Base-by-base conservation (phyloP, 2,888 invertebrate genomes). In the Drosophila mimetica region DNA sequence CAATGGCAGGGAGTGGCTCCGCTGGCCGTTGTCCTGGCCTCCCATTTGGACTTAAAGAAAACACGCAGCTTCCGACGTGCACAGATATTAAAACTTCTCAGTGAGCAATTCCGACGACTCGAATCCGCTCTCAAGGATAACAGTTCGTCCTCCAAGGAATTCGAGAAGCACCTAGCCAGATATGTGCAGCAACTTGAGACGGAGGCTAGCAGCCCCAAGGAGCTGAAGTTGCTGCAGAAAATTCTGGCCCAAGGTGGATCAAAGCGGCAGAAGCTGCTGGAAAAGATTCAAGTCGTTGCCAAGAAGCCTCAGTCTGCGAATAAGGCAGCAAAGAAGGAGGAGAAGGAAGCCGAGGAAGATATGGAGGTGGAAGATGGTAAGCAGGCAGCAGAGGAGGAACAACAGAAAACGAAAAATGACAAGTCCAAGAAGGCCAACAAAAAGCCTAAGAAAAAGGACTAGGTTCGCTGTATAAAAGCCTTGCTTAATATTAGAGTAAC, bases 1-100 rank as follows among this genome's bases (percentile, higher is more conserved):
- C 36, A 60, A n/a, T 81, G 84, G 84, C 11, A 14, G 2, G 77
- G 84, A 7, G 36, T 52, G 4, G 50, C 37, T 0, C 48, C 47
- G 0, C 7, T 82, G 30, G 53, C 61, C 5, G 11, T 34, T 11
- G 34, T 25, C 9, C 20, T 81, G 0, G 39, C 16, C 6, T 8
- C 22, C 8, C 51, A 71, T 2, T 32, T 79, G 7, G 37, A 74
- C 2, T 5, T 22, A 1, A 8, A 14, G 2, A n/a, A 51, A 1
- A 47, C 76, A n/a, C 74, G 79, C 6, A 53, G 42, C 2, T 52
- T 54, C 14, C 70, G 86, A 0, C 71, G 77, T 6, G 18, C 32
- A 0, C 72, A 76, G 16, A 65, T 86, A 0, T 13, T 86, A 0
- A 47, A 52, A 0, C n/a, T 83, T 8, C 54, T 81, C 7, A 2